phyloP scores from a whole-genome alignment of 2,113 vertebrate species.

The Notothenia rossii region DNA sequence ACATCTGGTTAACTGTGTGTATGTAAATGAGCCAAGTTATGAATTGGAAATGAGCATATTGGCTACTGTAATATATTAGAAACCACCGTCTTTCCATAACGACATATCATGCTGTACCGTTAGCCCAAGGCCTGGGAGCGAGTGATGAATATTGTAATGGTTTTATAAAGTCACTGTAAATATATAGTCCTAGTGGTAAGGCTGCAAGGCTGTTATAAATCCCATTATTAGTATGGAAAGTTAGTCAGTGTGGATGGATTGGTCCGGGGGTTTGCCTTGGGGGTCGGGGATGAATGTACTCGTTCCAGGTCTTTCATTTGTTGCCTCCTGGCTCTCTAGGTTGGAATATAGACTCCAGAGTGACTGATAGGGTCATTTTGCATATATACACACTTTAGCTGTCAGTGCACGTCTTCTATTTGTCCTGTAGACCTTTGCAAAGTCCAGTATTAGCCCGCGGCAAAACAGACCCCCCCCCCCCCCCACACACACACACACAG shows the following conservation, averaged over 20 bases:
- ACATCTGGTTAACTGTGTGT: neutral
- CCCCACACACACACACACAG: slow-evolving; percentile 9
- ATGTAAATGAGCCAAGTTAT: slow-evolving; percentile 10
- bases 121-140: slow-evolving; percentile 25
- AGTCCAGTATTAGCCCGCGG: slow-evolving; percentile 10
- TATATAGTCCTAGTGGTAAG: slow-evolving; percentile 42
- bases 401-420: neutral
- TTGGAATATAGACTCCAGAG: slow-evolving; percentile 26
- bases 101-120: slow-evolving; percentile 29
- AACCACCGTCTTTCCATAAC: neutral
- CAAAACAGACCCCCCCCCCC: slow-evolving; percentile 32
- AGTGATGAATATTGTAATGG: slow-evolving; percentile 60
- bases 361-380: slow-evolving; percentile 42
- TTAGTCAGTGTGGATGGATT: slow-evolving; percentile 27
- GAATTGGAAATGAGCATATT: slow-evolving; percentile 5
- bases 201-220: slow-evolving; percentile 42
- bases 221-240: slow-evolving; percentile 46
- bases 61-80: slow-evolving; percentile 15
- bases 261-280: slow-evolving; percentile 7
- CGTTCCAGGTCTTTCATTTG: neutral
- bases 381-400: slow-evolving; percentile 9
- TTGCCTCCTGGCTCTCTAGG: neutral
- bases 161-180: slow-evolving; percentile 58
- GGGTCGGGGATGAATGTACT: slow-evolving; percentile 11
- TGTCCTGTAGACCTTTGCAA: slow-evolving; percentile 18